phyloP scores from a whole-genome alignment of 2,888 invertebrate species.

The Torymus auratus region DNA sequence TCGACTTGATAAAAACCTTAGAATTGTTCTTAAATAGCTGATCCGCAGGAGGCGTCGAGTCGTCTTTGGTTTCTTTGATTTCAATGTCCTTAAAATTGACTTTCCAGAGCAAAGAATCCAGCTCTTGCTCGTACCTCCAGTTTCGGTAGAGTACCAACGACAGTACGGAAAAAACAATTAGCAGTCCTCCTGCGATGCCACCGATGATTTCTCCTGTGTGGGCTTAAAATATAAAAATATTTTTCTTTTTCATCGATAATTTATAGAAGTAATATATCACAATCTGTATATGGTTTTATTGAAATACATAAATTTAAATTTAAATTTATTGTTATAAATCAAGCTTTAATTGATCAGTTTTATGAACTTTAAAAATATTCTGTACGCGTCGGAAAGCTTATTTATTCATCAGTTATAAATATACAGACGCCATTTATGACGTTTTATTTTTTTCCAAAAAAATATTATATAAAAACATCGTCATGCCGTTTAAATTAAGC shows the following conservation, averaged over 20 bases:
- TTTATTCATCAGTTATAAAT: too few relatives aligned
- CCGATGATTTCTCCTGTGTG: conserved; percentile 90
- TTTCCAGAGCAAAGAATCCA: conserved; percentile 95
- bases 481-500: too few relatives aligned
- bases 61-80: conserved; percentile 78
- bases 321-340: background rate
- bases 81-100: conserved; percentile 94
- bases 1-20: conserved; percentile 43
- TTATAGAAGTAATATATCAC: too few relatives aligned
- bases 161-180: conserved; percentile 84
- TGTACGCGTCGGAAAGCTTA: too few relatives aligned
- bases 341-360: too few relatives aligned
- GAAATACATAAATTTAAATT: background rate
- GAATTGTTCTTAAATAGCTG: conserved; percentile 53
- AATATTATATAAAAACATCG: too few relatives aligned
- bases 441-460: too few relatives aligned
- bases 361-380: background rate
- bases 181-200: conserved; percentile 87
- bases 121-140: conserved; percentile 95
- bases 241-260: too few relatives aligned
- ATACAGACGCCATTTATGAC: too few relatives aligned
- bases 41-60: conserved; percentile 25
- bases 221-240: conserved; percentile 77
- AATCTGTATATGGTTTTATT: background rate
- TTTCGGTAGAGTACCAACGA: conserved; percentile 89